phyloP scores from a whole-genome alignment of 2,797 vertebrate genomes.

The Gymnothorax reevesii region DNA sequence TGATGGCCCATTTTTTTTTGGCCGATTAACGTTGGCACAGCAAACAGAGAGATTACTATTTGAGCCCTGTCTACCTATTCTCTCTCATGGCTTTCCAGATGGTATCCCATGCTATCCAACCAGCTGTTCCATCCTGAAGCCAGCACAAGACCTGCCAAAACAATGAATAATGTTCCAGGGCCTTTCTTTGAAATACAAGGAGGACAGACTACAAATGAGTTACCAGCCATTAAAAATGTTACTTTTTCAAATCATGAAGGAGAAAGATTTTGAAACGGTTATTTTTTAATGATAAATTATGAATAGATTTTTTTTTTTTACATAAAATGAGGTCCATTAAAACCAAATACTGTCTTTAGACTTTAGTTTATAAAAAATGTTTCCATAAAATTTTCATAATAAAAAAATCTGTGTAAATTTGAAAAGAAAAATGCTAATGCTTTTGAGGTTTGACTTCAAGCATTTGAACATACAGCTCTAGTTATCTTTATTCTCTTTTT shows the following conservation, averaged over 20 bases:
- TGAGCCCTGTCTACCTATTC: conserved; percentile 60
- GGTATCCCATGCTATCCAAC: conserved; percentile 66
- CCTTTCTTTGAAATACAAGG: conserved; percentile 17
- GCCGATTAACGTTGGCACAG: conserved; percentile 61
- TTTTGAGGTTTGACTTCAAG: too few species aligned
- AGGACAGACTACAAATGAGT: conserved; percentile 25
- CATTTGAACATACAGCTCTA: too few species aligned
- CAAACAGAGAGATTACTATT: conserved; percentile 41
- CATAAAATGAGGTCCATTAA: too few species aligned
- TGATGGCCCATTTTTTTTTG: conserved; percentile 45
- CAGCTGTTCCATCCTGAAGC: conserved; percentile 68
- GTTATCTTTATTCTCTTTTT: too few species aligned
- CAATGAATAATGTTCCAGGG: conserved; percentile 59
- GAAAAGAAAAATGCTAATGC: too few species aligned
- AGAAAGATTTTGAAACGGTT: too few species aligned
- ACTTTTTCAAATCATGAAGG: not conserved
- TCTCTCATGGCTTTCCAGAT: conserved; percentile 64
- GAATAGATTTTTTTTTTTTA: too few species aligned
- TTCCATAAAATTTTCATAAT: too few species aligned
- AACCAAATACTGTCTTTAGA: too few species aligned
- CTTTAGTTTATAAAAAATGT: too few species aligned
- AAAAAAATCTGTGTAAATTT: too few species aligned
- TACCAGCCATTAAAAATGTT: not conserved
- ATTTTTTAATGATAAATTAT: too few species aligned
- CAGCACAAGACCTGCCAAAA: conserved; percentile 58